These are phyloP conservation scores for Galago senegalensis DNA, from an alignment of 2,797 vertebrate species.

Conservation along the genomic window DNA sequence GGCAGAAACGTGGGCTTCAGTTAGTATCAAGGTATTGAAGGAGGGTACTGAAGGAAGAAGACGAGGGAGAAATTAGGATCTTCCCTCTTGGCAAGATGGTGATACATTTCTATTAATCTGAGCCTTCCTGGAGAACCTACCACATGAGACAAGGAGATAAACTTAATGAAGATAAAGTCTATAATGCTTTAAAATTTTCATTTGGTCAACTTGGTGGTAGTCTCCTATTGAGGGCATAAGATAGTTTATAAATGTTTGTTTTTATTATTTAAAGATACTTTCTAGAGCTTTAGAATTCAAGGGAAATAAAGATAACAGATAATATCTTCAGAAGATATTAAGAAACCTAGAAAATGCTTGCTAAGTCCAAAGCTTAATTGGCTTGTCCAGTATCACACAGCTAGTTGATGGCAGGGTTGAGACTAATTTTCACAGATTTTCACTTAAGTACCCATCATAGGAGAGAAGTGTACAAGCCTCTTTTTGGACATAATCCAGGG, in stretches of 20 bases:
- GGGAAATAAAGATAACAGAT: constrained; percentile 4
- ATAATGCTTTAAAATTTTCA: background rate
- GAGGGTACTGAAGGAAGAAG: background rate
- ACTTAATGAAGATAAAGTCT: background rate
- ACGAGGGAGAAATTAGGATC: background rate
- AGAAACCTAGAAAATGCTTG: constrained; percentile 38
- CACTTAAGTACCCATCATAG: background rate
- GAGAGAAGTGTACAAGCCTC: background rate
- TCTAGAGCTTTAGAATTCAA: constrained; percentile 50
- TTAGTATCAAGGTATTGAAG: background rate
- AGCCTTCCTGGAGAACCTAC: background rate
- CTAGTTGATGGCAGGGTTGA: background rate
- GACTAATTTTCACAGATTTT: background rate
- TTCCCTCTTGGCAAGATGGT: background rate
- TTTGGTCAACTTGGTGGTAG: background rate
- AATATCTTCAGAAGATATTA: constrained; percentile 34
- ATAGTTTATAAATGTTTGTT: constrained; percentile 15
- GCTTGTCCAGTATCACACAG: background rate
- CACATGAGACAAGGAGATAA: background rate
- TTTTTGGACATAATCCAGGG: constrained; percentile 3
- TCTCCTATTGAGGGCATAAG: background rate
- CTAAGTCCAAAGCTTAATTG: background rate
- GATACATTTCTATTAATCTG: background rate
- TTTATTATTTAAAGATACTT: constrained; percentile 21
- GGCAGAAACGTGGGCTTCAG: background rate